These are phyloP conservation scores for Donacobius atricapilla DNA, from an alignment of 2,113 vertebrate genomes.

Conservation along the genomic window DNA sequence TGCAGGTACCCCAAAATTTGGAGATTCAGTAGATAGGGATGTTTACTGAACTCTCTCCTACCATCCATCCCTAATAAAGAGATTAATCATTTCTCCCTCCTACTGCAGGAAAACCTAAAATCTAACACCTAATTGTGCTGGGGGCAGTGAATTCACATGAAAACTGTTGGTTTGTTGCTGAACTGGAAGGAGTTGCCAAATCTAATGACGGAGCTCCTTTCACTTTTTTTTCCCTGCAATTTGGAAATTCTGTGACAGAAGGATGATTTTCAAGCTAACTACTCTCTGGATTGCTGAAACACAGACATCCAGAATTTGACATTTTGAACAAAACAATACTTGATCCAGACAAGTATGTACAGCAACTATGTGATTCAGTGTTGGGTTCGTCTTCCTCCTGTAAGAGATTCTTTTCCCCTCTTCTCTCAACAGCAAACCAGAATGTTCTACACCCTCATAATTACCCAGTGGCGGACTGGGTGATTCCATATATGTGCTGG, in stretches of 20 bases:
- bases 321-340: conserved; percentile 61
- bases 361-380: not conserved
- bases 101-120: conserved; percentile 8
- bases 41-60: not conserved
- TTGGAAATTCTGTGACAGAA: conserved; percentile 65
- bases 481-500: not conserved
- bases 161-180: conserved; percentile 14
- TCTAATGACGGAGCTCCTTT: not conserved
- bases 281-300: conserved; percentile 48
- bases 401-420: not conserved
- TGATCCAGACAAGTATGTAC: conserved; percentile 40
- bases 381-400: not conserved
- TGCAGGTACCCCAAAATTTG: not conserved
- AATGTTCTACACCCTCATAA: not conserved
- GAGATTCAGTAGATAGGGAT: not conserved
- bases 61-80: not conserved
- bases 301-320: conserved; percentile 49
- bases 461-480: not conserved
- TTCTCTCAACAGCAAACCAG: not conserved
- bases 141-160: conserved; percentile 7
- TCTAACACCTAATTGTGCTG: not conserved
- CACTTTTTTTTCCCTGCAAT: not conserved
- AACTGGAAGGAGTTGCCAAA: conserved; percentile 37
- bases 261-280: conserved; percentile 62
- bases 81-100: not conserved